phyloP scores from a whole-genome alignment of 2,113 vertebrate species.

The Colossoma macropomum region DNA sequence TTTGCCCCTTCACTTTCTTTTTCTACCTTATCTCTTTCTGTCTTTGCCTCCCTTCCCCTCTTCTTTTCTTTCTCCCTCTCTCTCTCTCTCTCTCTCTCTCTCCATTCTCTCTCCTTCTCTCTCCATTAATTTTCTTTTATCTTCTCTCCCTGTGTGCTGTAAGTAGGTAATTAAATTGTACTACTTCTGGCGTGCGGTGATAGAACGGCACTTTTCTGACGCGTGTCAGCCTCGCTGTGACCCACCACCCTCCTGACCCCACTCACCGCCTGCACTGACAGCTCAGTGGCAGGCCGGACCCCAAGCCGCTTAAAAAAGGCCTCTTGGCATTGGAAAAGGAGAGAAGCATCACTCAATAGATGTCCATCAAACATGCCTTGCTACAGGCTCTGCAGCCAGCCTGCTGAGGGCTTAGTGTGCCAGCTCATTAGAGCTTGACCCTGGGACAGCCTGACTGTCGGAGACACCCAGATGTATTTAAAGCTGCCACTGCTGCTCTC shows the following conservation, averaged over 20 bases:
- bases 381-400: conserved; percentile 17
- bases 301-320: background rate
- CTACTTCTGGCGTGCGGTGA: conserved; percentile 24
- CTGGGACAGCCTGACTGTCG: background rate
- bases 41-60: conserved; percentile 7
- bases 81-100: background rate
- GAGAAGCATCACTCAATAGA: conserved; percentile 13
- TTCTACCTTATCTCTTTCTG: too few species aligned
- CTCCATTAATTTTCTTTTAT: conserved; percentile 35
- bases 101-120: conserved; percentile 4
- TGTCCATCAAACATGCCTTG: conserved; percentile 31
- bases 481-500: background rate
- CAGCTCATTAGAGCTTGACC: conserved; percentile 43
- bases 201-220: conserved; percentile 22
- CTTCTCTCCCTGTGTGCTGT: conserved; percentile 2
- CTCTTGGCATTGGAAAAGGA: background rate
- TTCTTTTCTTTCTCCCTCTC: conserved; percentile 20
- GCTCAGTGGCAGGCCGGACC: conserved; percentile 32
- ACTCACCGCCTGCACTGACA: conserved; percentile 27
- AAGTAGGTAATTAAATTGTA: conserved; percentile 50
- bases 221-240: conserved; percentile 10
- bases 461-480: background rate
- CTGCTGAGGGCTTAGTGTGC: background rate
- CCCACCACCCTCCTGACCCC: background rate
- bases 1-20: too few species aligned